Conservation (phyloP, 2,797 vertebrate species). For the Choloepus didactylus region DNA sequence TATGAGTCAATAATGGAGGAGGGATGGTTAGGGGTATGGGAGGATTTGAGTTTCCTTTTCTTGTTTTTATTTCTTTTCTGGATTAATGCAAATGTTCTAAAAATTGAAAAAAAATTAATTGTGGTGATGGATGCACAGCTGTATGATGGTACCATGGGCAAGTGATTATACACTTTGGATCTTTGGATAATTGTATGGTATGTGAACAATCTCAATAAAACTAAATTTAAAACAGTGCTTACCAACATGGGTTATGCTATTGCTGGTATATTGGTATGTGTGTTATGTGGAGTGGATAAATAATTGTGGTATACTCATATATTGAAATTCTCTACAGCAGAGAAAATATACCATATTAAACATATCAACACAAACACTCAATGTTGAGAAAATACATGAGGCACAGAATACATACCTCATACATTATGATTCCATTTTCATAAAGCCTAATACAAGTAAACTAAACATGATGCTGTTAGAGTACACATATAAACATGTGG, state of each 20-base stretch:
- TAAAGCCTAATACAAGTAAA: background rate
- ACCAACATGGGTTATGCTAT: background rate
- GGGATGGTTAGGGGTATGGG: too few relatives aligned
- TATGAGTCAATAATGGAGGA: too few relatives aligned
- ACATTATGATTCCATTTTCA: background rate
- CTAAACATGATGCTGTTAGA: background rate
- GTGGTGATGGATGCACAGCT: too few relatives aligned
- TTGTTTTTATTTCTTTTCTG: too few relatives aligned
- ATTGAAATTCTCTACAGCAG: background rate
- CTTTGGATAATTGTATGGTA: too few relatives aligned
- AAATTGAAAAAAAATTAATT: too few relatives aligned
- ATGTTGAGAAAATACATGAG: background rate
- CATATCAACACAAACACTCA: background rate
- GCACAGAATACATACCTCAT: background rate
- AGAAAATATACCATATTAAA: background rate
- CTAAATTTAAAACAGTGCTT: background rate
- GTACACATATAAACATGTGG: background rate
- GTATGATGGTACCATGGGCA: too few relatives aligned
- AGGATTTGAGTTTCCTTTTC: too few relatives aligned
- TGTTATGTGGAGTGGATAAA: background rate
- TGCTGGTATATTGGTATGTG: background rate
- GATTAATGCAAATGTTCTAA: too few relatives aligned
- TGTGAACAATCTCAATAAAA: too few relatives aligned
- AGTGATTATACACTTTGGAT: too few relatives aligned
- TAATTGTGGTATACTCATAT: background rate